Conservation (phyloP, 2,797 vertebrate genomes). For the Gallinago nigripennis region DNA sequence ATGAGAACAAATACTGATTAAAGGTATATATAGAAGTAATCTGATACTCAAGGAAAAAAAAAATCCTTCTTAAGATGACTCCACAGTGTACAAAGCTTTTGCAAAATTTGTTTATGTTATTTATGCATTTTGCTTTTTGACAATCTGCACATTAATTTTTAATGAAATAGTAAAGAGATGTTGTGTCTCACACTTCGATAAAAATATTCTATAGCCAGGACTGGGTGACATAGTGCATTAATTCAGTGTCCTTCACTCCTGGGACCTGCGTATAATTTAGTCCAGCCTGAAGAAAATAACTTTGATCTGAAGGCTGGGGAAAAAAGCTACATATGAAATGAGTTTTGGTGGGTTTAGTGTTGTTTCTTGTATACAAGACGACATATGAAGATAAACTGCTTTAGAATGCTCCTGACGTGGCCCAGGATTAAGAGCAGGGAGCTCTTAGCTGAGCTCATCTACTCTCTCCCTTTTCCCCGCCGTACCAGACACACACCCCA, state of each 20-base stretch:
- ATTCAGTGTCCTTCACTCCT: conserved; percentile 85
- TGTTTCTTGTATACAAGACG: conserved; percentile 74
- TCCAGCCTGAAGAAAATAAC: conserved; percentile 82
- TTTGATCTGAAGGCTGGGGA: conserved; percentile 79
- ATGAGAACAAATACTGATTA: conserved; percentile 56
- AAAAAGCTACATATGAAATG: conserved; percentile 83
- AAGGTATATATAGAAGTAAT: conserved; percentile 61
- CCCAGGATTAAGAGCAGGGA: conserved; percentile 65
- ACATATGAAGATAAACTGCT: conserved; percentile 77
- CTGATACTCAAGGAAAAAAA: conserved; percentile 28
- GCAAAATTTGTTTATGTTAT: conserved; percentile 67
- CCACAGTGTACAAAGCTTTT: conserved; percentile 32
- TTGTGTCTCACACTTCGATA: conserved; percentile 73
- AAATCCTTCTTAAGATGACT: conserved; percentile 25
- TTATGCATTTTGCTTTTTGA: conserved; percentile 72
- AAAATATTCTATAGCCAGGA: conserved; percentile 77
- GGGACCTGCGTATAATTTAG: conserved; percentile 84
- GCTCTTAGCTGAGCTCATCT: conserved; percentile 44
- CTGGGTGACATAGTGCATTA: conserved; percentile 81
- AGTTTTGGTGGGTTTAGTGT: conserved; percentile 76
- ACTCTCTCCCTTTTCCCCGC: background rate
- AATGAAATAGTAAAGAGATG: conserved; percentile 79
- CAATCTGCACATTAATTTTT: conserved; percentile 80
- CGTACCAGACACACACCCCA: background rate
- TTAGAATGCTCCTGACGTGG: conserved; percentile 63